These are phyloP conservation scores for Oedothorax gibbosus DNA, from an alignment of 1,140 invertebrate species.

Conservation along the genomic window DNA sequence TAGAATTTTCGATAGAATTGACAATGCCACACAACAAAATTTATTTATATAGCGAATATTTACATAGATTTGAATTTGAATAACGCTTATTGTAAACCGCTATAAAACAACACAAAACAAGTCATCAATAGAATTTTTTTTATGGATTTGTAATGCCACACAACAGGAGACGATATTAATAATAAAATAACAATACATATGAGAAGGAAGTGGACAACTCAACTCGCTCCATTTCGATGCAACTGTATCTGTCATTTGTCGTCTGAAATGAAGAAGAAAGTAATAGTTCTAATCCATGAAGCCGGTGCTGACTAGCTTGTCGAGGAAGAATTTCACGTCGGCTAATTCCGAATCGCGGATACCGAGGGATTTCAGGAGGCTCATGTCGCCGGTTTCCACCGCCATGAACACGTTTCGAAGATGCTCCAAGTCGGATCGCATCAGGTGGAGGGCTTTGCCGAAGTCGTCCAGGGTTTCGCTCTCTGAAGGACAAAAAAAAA, in stretches of 20 bases:
- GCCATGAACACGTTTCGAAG: conserved; percentile 94
- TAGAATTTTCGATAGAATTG: background rate
- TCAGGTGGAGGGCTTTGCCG: conserved; percentile 85
- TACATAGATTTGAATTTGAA: too few relatives aligned
- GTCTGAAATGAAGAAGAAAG: too few relatives aligned
- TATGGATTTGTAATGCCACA: conserved; percentile 36
- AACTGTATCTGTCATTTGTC: conserved; percentile 27
- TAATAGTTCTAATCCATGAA: conserved; percentile 82
- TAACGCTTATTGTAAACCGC: too few relatives aligned
- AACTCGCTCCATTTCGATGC: conserved; percentile 50
- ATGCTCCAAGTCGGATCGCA: conserved; percentile 89
- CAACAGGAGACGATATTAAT: conserved; percentile 26
- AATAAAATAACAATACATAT: conserved; percentile 11
- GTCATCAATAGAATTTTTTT: background rate
- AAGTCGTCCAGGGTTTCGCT: conserved; percentile 97
- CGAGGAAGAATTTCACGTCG: conserved; percentile 97
- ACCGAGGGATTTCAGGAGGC: conserved; percentile 91
- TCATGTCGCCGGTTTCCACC: conserved; percentile 94
- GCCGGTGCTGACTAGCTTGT: conserved; percentile 95
- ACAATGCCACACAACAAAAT: conserved; percentile 51
- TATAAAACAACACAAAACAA: too few relatives aligned
- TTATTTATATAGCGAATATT: too few relatives aligned
- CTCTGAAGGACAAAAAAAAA: conserved; percentile 75
- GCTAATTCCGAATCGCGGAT: conserved; percentile 95
- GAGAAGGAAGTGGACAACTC: conserved; percentile 45